Evolutionary conservation across 1,140 invertebrate genomes (phyloP).

Genomic region (Bombus ignitus): DNA sequence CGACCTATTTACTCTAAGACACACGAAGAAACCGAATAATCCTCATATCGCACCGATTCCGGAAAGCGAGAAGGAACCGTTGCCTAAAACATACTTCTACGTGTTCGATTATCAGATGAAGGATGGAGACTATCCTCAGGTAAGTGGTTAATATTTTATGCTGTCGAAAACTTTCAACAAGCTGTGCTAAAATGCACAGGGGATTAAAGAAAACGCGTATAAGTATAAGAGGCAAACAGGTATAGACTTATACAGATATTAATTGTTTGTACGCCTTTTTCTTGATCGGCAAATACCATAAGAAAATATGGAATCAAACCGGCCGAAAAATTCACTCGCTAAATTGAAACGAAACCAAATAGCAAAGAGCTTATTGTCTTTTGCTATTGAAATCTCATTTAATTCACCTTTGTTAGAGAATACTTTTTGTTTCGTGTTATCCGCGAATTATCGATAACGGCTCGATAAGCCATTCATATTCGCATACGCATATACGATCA

Average conservation of each 20-base stretch:
- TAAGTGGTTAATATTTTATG: conserved; percentile 73
- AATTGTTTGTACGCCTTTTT: too few relatives aligned
- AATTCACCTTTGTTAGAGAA: not conserved
- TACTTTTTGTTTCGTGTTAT: not conserved
- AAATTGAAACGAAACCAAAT: not conserved
- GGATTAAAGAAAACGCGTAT: not conserved
- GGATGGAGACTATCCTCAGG: conserved; percentile 94
- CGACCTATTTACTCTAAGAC: conserved; percentile 87
- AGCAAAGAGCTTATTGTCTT: not conserved
- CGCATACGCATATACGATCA: not conserved
- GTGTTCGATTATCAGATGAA: conserved; percentile 97
- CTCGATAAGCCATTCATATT: not conserved
- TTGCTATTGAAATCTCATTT: not conserved
- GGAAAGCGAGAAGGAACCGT: conserved; percentile 79
- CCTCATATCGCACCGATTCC: conserved; percentile 74
- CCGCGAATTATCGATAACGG: not conserved
- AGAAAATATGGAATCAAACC: too few relatives aligned
- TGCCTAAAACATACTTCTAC: conserved; percentile 92
- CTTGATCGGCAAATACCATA: too few relatives aligned
- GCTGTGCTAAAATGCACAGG: not conserved
- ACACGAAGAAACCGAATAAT: conserved; percentile 75
- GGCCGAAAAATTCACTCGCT: not conserved
- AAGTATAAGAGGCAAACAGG: too few relatives aligned
- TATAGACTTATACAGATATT: too few relatives aligned
- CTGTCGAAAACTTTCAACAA: too few relatives aligned